Evolutionary conservation across 2,113 vertebrate genomes (phyloP).

Genomic region (Chauna torquata): DNA sequence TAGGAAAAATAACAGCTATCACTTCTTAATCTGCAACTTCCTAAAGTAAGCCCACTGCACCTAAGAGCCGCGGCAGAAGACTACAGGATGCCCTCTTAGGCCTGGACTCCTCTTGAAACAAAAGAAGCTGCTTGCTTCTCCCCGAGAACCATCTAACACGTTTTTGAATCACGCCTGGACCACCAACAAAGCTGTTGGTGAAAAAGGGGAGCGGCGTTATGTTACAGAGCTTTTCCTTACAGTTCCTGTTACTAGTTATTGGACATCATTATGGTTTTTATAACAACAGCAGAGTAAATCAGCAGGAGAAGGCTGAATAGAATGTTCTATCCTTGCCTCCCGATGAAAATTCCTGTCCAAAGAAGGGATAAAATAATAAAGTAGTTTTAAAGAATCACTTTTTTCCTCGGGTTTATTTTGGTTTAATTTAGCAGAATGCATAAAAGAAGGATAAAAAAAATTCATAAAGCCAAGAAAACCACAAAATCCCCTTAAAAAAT

Average conservation of each 20-base stretch:
- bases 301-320: constrained; percentile 34
- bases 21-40: background rate
- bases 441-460: constrained; percentile 39
- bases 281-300: constrained; percentile 24
- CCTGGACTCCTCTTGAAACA: background rate
- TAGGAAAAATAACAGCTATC: background rate
- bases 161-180: constrained; percentile 20
- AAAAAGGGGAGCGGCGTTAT: background rate
- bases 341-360: constrained; percentile 58
- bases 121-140: background rate
- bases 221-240: constrained; percentile 54
- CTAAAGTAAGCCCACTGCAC: background rate
- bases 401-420: constrained; percentile 39
- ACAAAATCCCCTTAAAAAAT: constrained; percentile 63
- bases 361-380: constrained; percentile 59
- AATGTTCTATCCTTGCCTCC: constrained; percentile 52
- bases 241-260: constrained; percentile 53
- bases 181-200: constrained; percentile 61
- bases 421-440: constrained; percentile 63
- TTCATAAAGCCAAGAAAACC: constrained; percentile 51
- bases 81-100: background rate
- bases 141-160: background rate
- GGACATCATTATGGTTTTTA: constrained; percentile 45
- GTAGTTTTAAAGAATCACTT: constrained; percentile 58
- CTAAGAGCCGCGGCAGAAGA: background rate